These are phyloP conservation scores for Cerastis leucographa DNA, from an alignment of 2,888 invertebrate genomes.

Conservation along the genomic window DNA sequence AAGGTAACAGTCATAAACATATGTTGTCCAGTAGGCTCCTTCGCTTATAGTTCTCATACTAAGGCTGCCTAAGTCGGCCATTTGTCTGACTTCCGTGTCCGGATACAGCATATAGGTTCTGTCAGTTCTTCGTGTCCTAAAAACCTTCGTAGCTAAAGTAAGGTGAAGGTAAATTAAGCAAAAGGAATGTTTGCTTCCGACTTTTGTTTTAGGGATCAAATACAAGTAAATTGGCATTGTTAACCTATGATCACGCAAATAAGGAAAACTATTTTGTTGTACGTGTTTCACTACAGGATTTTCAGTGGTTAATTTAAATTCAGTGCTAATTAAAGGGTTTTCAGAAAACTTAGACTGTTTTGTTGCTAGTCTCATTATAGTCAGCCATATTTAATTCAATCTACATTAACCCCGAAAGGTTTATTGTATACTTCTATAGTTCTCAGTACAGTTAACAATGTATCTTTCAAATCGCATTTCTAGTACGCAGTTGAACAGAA, in stretches of 20 bases:
- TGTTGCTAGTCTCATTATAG: neutral
- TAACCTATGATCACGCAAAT: neutral
- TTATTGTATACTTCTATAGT: no score
- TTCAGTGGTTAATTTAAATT: neutral
- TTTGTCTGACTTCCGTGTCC: neutral
- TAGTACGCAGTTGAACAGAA: conserved; percentile 24
- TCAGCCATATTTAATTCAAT: no score
- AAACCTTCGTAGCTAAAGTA: neutral
- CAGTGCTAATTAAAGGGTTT: neutral
- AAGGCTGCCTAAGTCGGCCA: neutral
- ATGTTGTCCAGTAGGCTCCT: neutral
- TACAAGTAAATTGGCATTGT: neutral
- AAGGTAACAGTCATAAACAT: neutral
- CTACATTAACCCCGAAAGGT: no score
- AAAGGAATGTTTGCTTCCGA: neutral
- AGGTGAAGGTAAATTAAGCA: neutral
- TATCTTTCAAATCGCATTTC: conserved; percentile 26
- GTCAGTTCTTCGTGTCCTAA: neutral
- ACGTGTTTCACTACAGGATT: neutral
- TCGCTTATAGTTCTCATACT: neutral
- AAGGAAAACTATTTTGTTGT: neutral
- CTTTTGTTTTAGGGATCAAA: neutral
- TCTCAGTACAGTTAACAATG: conserved; percentile 1
- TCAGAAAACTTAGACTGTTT: neutral
- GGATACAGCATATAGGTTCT: conserved; percentile 23